A percentile compares a stretch with the other conserved stretches of the same genome.
Evolutionary conservation across 1,140 invertebrate species (phyloP).

Genomic region (Mizuhopecten yessoensis): DNA sequence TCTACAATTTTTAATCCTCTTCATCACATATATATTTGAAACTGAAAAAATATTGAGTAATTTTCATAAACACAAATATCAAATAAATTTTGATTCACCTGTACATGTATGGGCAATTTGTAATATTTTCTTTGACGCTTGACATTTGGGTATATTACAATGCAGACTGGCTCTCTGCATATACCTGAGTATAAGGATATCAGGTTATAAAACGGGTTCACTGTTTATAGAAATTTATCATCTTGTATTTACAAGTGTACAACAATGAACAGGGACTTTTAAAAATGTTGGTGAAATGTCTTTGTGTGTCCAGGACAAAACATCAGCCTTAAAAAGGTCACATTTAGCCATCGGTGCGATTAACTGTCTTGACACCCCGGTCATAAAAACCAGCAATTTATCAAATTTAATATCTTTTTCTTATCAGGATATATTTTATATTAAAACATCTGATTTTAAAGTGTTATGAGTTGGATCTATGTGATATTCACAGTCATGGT

Average conservation of each 20-base stretch:
- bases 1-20: too few relatives aligned
- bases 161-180: too few relatives aligned
- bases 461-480: background rate
- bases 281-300: background rate
- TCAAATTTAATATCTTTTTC: background rate
- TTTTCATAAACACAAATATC: too few relatives aligned
- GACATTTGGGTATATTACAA: too few relatives aligned
- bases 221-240: background rate
- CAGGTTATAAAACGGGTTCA: background rate
- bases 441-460: background rate
- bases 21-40: too few relatives aligned
- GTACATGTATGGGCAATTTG: background rate
- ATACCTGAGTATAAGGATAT: background rate
- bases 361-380: background rate
- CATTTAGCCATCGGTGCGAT: background rate
- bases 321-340: background rate
- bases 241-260: too few relatives aligned
- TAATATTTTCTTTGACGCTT: too few relatives aligned
- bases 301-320: background rate
- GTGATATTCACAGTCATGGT: background rate
- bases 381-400: slow-evolving; percentile 19
- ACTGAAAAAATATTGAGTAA: too few relatives aligned
- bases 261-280: background rate
- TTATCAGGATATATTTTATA: background rate
- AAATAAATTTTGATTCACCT: too few relatives aligned